Conservation (phyloP, 1,140 invertebrate genomes). For the Fopius arisanus region DNA sequence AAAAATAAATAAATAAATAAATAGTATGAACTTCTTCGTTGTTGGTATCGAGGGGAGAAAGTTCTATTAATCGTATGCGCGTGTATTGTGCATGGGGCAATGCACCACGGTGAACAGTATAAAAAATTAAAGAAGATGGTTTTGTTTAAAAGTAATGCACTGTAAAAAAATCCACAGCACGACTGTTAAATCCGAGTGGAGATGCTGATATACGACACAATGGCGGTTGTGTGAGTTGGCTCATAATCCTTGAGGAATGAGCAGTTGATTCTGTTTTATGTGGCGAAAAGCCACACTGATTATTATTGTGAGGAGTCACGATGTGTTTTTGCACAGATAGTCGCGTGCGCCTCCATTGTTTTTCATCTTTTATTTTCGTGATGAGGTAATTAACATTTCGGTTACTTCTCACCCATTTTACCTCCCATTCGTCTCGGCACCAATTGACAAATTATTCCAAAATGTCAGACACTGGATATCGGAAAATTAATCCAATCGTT, state of each 20-base stretch:
- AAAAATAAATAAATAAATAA: conserved; percentile 28
- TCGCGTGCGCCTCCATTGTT: background rate
- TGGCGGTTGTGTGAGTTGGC: background rate
- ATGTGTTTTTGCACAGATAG: background rate
- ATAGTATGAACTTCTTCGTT: conserved; percentile 4
- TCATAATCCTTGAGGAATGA: conserved; percentile 7
- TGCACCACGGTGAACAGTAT: background rate
- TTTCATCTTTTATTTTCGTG: conserved; percentile 17
- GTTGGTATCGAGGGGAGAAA: conserved; percentile 35
- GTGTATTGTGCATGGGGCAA: conserved; percentile 32
- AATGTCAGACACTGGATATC: too few relatives aligned
- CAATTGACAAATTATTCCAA: too few relatives aligned
- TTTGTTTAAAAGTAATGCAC: conserved; percentile 8
- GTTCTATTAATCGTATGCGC: conserved; percentile 42
- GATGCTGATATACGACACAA: conserved; percentile 26
- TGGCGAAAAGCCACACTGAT: background rate
- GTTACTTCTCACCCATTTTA: background rate
- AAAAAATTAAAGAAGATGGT: background rate
- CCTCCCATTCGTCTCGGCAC: too few relatives aligned
- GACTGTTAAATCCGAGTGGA: conserved; percentile 21
- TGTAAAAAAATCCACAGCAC: conserved; percentile 33
- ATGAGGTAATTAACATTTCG: conserved; percentile 26
- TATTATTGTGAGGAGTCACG: background rate
- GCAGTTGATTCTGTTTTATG: conserved; percentile 2
- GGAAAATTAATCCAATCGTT: too few relatives aligned